phyloP scores from a whole-genome alignment of 2,113 vertebrate genomes.

The Psammodynastes pulverulentus region DNA sequence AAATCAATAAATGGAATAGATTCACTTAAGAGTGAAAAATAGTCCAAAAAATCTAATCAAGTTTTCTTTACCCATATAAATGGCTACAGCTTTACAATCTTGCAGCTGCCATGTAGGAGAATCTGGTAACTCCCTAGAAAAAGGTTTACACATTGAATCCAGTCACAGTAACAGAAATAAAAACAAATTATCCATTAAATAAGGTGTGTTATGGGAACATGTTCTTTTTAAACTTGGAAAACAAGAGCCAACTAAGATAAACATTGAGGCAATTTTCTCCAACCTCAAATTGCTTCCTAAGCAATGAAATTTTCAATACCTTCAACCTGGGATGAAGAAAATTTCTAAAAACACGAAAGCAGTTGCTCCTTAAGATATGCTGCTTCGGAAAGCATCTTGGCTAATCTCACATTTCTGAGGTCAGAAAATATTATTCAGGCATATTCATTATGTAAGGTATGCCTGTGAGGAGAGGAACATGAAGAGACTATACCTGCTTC shows the following conservation, averaged over 20 bases:
- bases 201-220: background rate
- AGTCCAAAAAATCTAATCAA: background rate
- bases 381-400: background rate
- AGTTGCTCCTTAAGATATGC: background rate
- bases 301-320: background rate
- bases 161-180: background rate
- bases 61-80: background rate
- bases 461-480: background rate
- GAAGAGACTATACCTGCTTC: background rate
- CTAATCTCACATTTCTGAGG: background rate
- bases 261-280: background rate
- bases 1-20: background rate
- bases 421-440: slow-evolving; percentile 1
- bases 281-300: background rate
- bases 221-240: background rate
- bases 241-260: background rate
- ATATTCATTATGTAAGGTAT: background rate
- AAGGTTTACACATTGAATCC: background rate
- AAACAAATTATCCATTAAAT: background rate
- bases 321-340: background rate
- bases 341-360: background rate
- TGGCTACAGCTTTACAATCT: background rate
- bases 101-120: background rate
- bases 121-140: background rate
- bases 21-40: background rate